Conservation (phyloP, 2,797 vertebrate species). For the Neopelma chrysocephalum region DNA sequence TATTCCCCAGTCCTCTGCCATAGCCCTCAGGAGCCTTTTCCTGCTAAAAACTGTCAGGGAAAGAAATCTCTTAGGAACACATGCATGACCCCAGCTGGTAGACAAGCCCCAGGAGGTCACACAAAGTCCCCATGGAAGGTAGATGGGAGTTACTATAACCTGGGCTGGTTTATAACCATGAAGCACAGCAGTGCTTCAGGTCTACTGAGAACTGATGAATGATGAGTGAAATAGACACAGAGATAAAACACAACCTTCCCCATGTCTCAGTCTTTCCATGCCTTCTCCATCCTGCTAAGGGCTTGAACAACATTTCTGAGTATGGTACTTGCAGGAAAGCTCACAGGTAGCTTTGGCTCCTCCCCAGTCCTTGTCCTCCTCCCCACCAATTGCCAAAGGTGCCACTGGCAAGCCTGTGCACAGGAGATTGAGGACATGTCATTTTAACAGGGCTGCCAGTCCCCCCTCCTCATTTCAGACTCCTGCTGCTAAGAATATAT, state of each 20-base stretch:
- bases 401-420: background rate
- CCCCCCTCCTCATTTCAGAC: background rate
- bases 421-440: background rate
- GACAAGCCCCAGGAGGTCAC: background rate
- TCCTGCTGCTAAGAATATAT: constrained; percentile 21
- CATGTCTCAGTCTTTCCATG: background rate
- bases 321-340: background rate
- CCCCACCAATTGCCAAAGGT: background rate
- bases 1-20: background rate
- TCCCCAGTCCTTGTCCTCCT: background rate
- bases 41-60: background rate
- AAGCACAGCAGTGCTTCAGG: background rate
- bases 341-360: background rate
- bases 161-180: background rate
- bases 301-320: background rate
- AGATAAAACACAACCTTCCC: background rate
- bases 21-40: background rate
- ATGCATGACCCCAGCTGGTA: background rate
- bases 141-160: background rate
- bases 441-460: background rate
- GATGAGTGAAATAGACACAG: background rate
- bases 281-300: background rate
- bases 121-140: background rate
- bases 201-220: background rate
- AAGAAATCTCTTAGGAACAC: background rate